Evolutionary conservation across 2,888 invertebrate species (phyloP), one percentile per base, ranked within the genome.

Genomic region (Lottia gigantea): DNA sequence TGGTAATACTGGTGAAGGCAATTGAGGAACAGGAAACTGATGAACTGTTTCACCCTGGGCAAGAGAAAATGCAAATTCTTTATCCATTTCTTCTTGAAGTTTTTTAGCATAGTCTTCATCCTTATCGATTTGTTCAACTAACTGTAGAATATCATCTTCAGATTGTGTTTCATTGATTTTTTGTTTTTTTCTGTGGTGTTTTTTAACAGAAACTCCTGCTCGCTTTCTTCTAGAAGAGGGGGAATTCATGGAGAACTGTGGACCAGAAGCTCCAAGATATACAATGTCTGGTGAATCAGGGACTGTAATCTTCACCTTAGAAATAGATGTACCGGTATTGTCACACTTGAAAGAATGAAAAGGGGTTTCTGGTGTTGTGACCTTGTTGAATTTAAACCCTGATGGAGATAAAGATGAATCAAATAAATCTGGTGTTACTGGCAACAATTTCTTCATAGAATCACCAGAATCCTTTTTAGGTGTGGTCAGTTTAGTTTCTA

Each of bases 41-140:
- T 46, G 49, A 71, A 70, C 40, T 77, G 62, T 23, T 23, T 71
- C 31, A 8, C 47, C 67, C n/a, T 62, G 62, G 45, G 45, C 76
- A 26, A 82, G 65, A 6, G 78, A 64, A 73, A 82, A 64, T 12
- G 82, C 82, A 78, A 78, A 80, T 66, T 82, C 82, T 64, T 72
- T 69, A 46, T 82, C 82, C 68, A 82, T 73, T 47, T 82, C 78
- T 61, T 80, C 82, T 80, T 81, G 71, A 46, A 82, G 64, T 67
- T 72, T 68, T 23, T 77, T 73, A 14, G 82, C 82, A 66, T 77
- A 71, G 25, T 78, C 78, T 71, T 80, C 82, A 71, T 82, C 82
- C 40, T 64, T 71, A 31, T 80, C 72, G 40, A 79, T 26, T 66
- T 82, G 80, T 40, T 69, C 46, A 0, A 76, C 73, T 25, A 75